Conservation (phyloP, 2,888 invertebrate genomes). For the Lasius platythorax region DNA sequence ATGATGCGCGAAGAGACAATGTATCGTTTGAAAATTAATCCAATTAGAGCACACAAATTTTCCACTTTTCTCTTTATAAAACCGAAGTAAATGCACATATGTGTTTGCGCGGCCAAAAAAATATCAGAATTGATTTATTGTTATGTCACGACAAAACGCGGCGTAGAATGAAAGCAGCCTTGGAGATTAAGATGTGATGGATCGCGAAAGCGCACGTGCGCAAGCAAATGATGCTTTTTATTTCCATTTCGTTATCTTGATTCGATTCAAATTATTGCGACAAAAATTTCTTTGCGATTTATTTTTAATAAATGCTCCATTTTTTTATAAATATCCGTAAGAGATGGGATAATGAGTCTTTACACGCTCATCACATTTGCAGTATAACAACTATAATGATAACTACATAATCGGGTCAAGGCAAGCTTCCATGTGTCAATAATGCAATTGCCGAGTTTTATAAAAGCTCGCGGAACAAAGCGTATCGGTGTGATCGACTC, state of each 20-base stretch:
- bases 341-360: conserved; percentile 25
- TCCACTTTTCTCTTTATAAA: neutral
- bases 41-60: neutral
- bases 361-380: conserved; percentile 14
- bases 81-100: neutral
- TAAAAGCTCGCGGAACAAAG: conserved; percentile 47
- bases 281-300: neutral
- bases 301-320: neutral
- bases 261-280: neutral
- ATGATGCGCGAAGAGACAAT: neutral
- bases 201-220: neutral
- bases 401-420: conserved; percentile 58
- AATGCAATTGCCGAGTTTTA: conserved; percentile 50
- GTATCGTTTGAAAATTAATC: neutral
- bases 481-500: conserved; percentile 35
- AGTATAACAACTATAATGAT: conserved; percentile 15
- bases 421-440: conserved; percentile 52
- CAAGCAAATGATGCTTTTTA: neutral
- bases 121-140: neutral
- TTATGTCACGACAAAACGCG: neutral
- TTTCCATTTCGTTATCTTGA: neutral
- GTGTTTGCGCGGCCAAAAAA: neutral
- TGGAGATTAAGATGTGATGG: neutral
- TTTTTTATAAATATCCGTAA: neutral
- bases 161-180: neutral